These are phyloP conservation scores for Syrmaticus mikado DNA, from an alignment of 2,113 vertebrate genomes.

Conservation along the genomic window DNA sequence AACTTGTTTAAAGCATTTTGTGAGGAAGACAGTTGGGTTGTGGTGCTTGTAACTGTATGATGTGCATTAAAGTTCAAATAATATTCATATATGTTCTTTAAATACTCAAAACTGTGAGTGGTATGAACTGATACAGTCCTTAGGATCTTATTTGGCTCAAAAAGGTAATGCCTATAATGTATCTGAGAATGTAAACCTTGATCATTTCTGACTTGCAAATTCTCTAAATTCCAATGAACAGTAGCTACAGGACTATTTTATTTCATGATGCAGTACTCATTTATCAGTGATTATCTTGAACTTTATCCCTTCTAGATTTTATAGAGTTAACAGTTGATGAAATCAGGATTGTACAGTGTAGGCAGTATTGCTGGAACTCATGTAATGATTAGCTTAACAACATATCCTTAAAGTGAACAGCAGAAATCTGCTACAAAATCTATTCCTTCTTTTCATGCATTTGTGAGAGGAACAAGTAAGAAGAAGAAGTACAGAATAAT, in stretches of 20 bases:
- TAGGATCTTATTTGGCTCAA: conserved; percentile 19
- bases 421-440: not conserved
- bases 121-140: not conserved
- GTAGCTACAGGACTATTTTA: conserved; percentile 64
- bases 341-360: conserved; percentile 39
- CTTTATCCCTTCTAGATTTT: conserved; percentile 74
- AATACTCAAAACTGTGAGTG: not conserved
- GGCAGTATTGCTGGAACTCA: not conserved
- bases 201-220: conserved; percentile 50
- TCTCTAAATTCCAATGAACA: conserved; percentile 64
- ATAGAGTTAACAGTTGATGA: conserved; percentile 69
- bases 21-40: not conserved
- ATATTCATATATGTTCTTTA: not conserved
- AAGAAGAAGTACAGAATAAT: not conserved
- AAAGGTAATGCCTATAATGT: not conserved
- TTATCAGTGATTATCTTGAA: conserved; percentile 72
- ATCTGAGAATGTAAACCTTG: conserved; percentile 53
- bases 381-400: conserved; percentile 58
- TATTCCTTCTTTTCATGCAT: not conserved
- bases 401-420: conserved; percentile 28
- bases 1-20: not conserved
- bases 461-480: not conserved
- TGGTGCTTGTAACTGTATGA: fast-evolving
- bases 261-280: conserved; percentile 31
- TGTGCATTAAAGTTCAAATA: conserved; percentile 3